Evolutionary conservation across 2,888 invertebrate genomes (phyloP).

Genomic region (Synergus umbraculus): DNA sequence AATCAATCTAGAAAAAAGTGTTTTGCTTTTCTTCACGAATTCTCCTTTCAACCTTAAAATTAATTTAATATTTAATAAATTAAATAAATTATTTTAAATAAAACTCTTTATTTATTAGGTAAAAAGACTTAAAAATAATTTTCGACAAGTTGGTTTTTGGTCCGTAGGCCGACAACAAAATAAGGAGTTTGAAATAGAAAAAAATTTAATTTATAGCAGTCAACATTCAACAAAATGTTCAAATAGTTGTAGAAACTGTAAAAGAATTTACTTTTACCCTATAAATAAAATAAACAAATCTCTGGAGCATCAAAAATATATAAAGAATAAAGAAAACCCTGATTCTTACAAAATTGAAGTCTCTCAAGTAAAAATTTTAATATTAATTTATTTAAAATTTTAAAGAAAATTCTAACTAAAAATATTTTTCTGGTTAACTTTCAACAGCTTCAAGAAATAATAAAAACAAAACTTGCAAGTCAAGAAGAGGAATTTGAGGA

Average conservation of each 20-base stretch:
- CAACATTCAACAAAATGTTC: background rate
- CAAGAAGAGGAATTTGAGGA: background rate
- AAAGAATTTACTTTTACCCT: background rate
- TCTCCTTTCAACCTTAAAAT: background rate
- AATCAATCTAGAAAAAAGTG: background rate
- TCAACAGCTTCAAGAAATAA: conserved; percentile 19
- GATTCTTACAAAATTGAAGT: background rate
- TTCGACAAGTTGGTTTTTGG: background rate
- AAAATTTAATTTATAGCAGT: too few species aligned
- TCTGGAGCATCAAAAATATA: background rate
- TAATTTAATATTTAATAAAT: background rate
- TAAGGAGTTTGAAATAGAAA: background rate
- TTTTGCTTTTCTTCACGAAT: background rate
- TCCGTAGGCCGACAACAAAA: background rate
- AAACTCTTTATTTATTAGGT: background rate
- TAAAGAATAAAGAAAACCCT: background rate
- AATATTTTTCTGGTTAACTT: background rate
- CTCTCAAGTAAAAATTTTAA: background rate
- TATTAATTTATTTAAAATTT: too few species aligned
- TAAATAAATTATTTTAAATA: background rate
- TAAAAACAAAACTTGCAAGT: background rate
- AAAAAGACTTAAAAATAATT: background rate
- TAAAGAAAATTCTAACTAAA: background rate
- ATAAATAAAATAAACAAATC: background rate
- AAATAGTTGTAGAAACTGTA: background rate